These are phyloP conservation scores for Poeciliopsis turrubarensis DNA, from an alignment of 2,113 vertebrate genomes.

Conservation along the genomic window DNA sequence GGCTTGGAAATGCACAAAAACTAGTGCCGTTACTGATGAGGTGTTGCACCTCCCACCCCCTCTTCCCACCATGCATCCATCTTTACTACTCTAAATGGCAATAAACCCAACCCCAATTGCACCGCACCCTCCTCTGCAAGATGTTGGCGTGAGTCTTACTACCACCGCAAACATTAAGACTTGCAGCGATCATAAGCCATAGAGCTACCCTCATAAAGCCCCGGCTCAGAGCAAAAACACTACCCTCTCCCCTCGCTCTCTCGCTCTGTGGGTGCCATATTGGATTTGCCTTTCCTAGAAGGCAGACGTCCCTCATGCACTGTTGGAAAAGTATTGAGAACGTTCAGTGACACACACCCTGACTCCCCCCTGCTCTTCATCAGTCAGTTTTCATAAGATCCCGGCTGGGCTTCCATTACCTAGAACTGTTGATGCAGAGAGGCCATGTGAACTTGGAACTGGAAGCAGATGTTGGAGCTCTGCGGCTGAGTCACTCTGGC, in stretches of 20 bases:
- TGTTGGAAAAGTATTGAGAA: slow-evolving; percentile 66
- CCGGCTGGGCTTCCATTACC: slow-evolving; percentile 70
- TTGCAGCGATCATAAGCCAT: slow-evolving; percentile 43
- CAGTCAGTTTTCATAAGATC: slow-evolving; percentile 67
- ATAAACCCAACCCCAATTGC: not conserved
- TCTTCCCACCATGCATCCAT: not conserved
- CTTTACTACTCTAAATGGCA: not conserved
- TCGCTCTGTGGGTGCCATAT: slow-evolving; percentile 44
- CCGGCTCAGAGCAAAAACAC: slow-evolving; percentile 36
- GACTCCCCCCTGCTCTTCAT: slow-evolving; percentile 42
- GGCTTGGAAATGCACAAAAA: slow-evolving; percentile 26
- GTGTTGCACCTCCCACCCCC: slow-evolving; percentile 34
- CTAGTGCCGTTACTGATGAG: slow-evolving; percentile 66
- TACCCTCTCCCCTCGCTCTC: slow-evolving; percentile 25
- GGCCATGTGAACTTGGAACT: slow-evolving; percentile 74
- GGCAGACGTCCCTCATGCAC: slow-evolving; percentile 49
- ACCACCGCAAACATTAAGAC: slow-evolving; percentile 24
- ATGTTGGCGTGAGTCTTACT: slow-evolving; percentile 24
- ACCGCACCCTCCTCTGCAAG: slow-evolving; percentile 30
- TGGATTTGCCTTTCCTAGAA: slow-evolving; percentile 66
- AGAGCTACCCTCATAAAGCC: slow-evolving; percentile 26
- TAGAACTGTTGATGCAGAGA: slow-evolving; percentile 74
- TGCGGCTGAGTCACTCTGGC: slow-evolving; percentile 56
- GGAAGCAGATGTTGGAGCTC: slow-evolving; percentile 70
- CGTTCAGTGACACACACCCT: slow-evolving; percentile 41